A percentile compares a stretch with the other conserved stretches of the same genome.
phyloP scores from a whole-genome alignment of 2,888 invertebrate genomes.

The Pomacea canaliculata region DNA sequence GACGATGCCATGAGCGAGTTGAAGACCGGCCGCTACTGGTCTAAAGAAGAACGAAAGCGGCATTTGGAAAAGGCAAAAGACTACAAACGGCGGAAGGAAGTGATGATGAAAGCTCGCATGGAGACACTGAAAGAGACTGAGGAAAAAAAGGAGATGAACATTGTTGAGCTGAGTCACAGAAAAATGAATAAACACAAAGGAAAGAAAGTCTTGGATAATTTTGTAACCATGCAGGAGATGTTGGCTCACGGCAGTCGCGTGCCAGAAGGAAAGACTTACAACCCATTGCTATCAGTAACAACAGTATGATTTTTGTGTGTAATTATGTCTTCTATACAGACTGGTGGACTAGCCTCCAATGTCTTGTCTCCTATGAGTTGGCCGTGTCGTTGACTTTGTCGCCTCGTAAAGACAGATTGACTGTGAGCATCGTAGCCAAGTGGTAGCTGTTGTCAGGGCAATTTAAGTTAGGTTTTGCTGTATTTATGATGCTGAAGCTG shows the following conservation, averaged over 20 bases:
- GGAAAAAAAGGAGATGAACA: constrained; percentile 66
- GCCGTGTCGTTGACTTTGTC: too few relatives aligned
- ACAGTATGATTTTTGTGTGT: constrained; percentile 65
- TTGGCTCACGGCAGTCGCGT: constrained; percentile 73
- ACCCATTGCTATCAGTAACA: constrained; percentile 70
- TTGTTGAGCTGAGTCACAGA: constrained; percentile 72
- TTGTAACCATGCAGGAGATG: constrained; percentile 76
- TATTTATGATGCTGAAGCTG: too few relatives aligned
- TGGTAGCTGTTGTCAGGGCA: too few relatives aligned
- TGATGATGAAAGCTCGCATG: constrained; percentile 61
- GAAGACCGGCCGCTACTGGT: constrained; percentile 83
- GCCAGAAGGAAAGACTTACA: constrained; percentile 62
- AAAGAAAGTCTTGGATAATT: constrained; percentile 73
- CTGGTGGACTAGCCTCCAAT: too few relatives aligned
- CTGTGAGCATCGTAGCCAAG: too few relatives aligned
- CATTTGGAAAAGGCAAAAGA: constrained; percentile 81
- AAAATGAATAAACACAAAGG: constrained; percentile 76
- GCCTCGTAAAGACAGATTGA: too few relatives aligned
- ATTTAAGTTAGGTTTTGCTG: too few relatives aligned
- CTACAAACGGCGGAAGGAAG: constrained; percentile 72
- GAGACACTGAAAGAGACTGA: constrained; percentile 69
- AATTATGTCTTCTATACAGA: too few relatives aligned
- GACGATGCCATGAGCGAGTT: constrained; percentile 84
- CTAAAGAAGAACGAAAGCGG: constrained; percentile 80
- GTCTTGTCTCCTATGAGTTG: too few relatives aligned